Percentiles rank a stretch among this genome's conserved stretches.
These are phyloP conservation scores for Heliconius erato DNA, from an alignment of 2,888 invertebrate species.

Conservation along the genomic window DNA sequence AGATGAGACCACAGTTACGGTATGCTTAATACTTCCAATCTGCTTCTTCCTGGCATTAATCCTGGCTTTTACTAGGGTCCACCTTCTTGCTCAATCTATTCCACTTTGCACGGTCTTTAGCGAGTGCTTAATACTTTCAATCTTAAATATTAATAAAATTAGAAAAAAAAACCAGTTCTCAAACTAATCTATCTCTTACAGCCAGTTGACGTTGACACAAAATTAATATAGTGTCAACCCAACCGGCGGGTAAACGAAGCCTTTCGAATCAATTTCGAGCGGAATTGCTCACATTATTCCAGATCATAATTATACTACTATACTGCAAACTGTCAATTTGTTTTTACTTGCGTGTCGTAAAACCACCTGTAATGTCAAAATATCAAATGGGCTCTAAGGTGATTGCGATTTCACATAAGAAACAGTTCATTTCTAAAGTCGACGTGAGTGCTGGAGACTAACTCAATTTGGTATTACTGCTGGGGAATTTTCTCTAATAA, in stretches of 20 bases:
- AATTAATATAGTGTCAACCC: slow-evolving; percentile 44
- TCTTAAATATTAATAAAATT: background rate
- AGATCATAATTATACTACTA: slow-evolving; percentile 35
- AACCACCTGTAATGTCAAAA: slow-evolving; percentile 27
- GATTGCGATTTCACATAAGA: slow-evolving; percentile 18
- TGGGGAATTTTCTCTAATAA: slow-evolving; percentile 12
- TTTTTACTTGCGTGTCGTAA: slow-evolving; percentile 37
- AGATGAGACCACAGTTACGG: no score
- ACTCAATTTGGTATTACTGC: background rate
- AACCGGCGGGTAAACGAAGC: slow-evolving; percentile 40
- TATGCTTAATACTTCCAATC: no score
- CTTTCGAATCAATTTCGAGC: slow-evolving; percentile 44
- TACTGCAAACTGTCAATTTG: slow-evolving; percentile 22
- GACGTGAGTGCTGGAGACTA: background rate
- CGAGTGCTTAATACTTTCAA: background rate
- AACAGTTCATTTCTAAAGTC: slow-evolving; percentile 24
- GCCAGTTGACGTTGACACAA: slow-evolving; percentile 43
- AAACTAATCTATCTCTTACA: slow-evolving; percentile 29
- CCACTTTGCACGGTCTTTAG: no score
- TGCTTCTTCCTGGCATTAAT: no score
- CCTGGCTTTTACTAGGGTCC: no score
- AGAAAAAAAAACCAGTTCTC: slow-evolving; percentile 6
- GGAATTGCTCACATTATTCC: slow-evolving; percentile 31
- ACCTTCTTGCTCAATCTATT: no score
- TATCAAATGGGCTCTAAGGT: slow-evolving; percentile 18